Base-by-base conservation (phyloP, 2,113 vertebrate species). In the Oryzias woworae region DNA sequence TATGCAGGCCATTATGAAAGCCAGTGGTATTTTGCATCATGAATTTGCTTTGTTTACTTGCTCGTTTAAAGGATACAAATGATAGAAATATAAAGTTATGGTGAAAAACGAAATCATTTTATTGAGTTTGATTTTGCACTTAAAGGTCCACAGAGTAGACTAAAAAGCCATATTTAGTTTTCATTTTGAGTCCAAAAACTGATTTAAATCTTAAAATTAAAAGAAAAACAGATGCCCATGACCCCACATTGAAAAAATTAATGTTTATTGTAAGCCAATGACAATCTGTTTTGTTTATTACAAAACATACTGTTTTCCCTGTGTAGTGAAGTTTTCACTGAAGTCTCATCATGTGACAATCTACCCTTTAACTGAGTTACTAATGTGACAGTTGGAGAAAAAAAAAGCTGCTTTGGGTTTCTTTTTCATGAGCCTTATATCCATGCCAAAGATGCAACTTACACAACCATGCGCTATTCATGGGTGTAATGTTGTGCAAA, bases 401-500 rank as follows among this genome's bases (percentile, higher is more conserved):
- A 44, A n/a, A 66, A 60, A 45, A 62, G 58, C 52, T 52, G 23
- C 58, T 51, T 43, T 58, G 49, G 72, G 53, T 49, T 73, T 77
- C 58, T 64, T 63, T 69, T 80, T 80, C 81, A 58, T 82, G 63
- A 90, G 85, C 85, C 90, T 90, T 91, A 81, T 76, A 63, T 89
- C 81, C 77, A 77, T 83, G 88, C 91, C 92, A 93, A 92, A 93
- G 92, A 91, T 68, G 44, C 73, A 59, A 78, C 22, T 45, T 69
- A 17, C 16, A 56, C 49, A 14, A 53, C 69, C 62, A 41, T 75
- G 78, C 82, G 78, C 80, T 77, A 5, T 42, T 66, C 45, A n/a
- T 10, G 1, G 47, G 26, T 52, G 51, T 71, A 31, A 53, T 26
- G 18, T 67, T 28, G 43, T n/a, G 53, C 22, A 36, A 22, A 26